Evolutionary conservation across 2,888 invertebrate species (phyloP), one percentile per base, ranked within the genome.

Genomic region (Callyntrura guangdongensis): DNA sequence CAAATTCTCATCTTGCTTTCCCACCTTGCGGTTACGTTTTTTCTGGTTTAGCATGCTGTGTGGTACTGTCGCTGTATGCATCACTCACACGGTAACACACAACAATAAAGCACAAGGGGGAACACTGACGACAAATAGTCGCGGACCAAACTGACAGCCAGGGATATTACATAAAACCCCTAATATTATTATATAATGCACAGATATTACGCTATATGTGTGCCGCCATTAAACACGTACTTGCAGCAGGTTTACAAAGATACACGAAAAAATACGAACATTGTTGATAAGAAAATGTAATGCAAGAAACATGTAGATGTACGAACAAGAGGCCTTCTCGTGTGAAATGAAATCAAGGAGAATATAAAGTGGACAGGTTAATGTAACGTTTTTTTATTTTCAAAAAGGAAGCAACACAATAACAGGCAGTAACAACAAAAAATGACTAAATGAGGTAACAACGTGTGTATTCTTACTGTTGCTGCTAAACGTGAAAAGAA

Each of bases 31-130:
- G 86, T 86, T 64, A 59, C 36, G 45, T 20, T 82, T 85, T 81
- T 86, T 82, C 72, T 90, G 90, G 90, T 86, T 82, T 72, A 27
- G 81, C 90, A 45, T 82, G 61, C 59, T 90, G 90, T 90, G 90
- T 90, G 90, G 90, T 61, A 77, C 69, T 53, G 22, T 69, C n/a
- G 49, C 49, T 53, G 17, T 61, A 6, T 36, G 14, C n/a, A n/a
- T n/a, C n/a, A n/a, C n/a, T n/a, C n/a, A n/a, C 25, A 59, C 61
- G 25, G 25, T 59, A 53, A 4, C 59, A 47, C 82, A 47, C 64
- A 49, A 61, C 20, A 11, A 49, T 83, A 64, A 64, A 45, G 64
- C 17, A 81, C 79, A 53, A n/a, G 0, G 20, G 61, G 20, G 8
- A 12, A 14, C 59, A 22, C 14, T 64, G 20, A 47, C 61, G 47